Evolutionary conservation across 2,113 vertebrate species (phyloP).

Genomic region (Megaceryle maxima): DNA sequence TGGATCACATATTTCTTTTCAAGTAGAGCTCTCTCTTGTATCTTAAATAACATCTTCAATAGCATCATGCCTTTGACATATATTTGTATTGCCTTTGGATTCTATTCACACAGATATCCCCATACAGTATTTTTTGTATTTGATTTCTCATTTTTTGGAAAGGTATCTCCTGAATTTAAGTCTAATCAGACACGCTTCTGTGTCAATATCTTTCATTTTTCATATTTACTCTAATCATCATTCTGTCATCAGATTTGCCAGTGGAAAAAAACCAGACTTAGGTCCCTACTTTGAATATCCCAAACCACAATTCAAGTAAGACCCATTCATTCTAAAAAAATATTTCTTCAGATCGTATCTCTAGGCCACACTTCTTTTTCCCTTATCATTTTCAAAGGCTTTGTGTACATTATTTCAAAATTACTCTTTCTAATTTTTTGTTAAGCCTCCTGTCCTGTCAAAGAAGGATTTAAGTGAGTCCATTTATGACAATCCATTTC

Average conservation of each 20-base stretch:
- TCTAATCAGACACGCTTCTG: neutral
- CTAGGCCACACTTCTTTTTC: neutral
- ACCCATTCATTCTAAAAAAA: neutral
- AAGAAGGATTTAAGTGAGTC: neutral
- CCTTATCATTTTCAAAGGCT: neutral
- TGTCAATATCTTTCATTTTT: neutral
- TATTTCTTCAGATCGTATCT: neutral
- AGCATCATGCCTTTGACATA: neutral
- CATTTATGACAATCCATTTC: neutral
- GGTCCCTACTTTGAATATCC: neutral
- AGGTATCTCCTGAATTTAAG: neutral
- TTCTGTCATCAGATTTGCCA: neutral
- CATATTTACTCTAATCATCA: neutral
- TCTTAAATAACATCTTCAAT: neutral
- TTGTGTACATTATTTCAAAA: neutral
- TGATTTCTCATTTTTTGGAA: neutral
- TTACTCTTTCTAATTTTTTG: neutral
- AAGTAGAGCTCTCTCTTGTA: neutral
- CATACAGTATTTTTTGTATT: neutral
- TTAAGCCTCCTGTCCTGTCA: neutral
- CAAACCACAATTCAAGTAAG: neutral
- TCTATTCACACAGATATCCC: neutral
- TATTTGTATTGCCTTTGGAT: neutral
- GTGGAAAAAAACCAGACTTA: neutral
- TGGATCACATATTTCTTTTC: neutral